A percentile compares a stretch with the other conserved stretches of the same genome.
phyloP scores from a whole-genome alignment of 2,797 vertebrate species.

The Furcifer pardalis region DNA sequence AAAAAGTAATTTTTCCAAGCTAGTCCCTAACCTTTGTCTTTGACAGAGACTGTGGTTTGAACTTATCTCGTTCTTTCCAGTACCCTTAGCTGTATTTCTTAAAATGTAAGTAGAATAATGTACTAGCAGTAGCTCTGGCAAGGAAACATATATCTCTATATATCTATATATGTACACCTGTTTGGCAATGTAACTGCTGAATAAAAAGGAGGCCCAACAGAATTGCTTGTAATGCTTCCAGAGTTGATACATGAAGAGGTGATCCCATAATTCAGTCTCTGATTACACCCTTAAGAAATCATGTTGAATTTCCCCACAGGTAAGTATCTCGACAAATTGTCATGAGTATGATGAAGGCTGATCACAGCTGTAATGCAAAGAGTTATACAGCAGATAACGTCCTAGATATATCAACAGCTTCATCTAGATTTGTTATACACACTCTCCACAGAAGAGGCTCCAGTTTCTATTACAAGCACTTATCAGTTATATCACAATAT shows the following conservation, averaged over 20 bases:
- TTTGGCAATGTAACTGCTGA: slow-evolving; percentile 63
- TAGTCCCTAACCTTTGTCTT: neutral
- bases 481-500: slow-evolving; percentile 60
- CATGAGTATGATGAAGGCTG: slow-evolving; percentile 70
- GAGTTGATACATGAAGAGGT: slow-evolving; percentile 63
- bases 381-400: slow-evolving; percentile 64
- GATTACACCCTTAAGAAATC: slow-evolving; percentile 80
- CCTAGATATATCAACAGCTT: slow-evolving; percentile 69
- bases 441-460: slow-evolving; percentile 48
- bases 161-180: slow-evolving; percentile 57
- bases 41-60: neutral
- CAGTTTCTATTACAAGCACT: slow-evolving; percentile 37
- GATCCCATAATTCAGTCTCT: slow-evolving; percentile 71
- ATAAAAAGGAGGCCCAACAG: slow-evolving; percentile 67
- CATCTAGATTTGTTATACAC: slow-evolving; percentile 32
- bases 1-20: neutral
- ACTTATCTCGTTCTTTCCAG: neutral
- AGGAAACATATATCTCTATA: slow-evolving; percentile 28
- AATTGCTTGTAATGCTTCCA: slow-evolving; percentile 68
- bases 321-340: slow-evolving; percentile 76
- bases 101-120: neutral
- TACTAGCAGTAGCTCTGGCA: neutral
- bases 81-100: neutral
- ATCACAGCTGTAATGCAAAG: slow-evolving; percentile 65
- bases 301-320: slow-evolving; percentile 76